phyloP scores from a whole-genome alignment of 2,888 invertebrate species.

The Euzophera pinguis region DNA sequence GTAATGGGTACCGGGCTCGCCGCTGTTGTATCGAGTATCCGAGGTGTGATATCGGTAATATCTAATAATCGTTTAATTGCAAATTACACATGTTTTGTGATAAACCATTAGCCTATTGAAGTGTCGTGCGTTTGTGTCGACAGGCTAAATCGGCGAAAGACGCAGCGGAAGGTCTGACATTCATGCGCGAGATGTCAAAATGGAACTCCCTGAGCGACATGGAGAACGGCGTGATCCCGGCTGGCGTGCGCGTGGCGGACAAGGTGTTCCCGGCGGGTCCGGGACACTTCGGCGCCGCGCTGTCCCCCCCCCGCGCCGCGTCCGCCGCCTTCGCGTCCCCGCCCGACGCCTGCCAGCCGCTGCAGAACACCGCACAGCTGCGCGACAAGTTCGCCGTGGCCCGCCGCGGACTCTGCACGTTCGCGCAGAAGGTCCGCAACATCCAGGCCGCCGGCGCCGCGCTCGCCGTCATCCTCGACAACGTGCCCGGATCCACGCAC shows the following conservation, averaged over 20 bases:
- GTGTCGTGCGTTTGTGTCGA: background rate
- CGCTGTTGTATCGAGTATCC: too few relatives aligned
- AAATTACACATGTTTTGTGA: too few relatives aligned
- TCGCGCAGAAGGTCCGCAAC: slow-evolving; percentile 94
- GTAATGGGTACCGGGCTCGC: too few relatives aligned
- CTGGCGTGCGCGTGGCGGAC: slow-evolving; percentile 45
- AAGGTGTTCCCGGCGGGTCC: slow-evolving; percentile 85
- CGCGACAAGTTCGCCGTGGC: slow-evolving; percentile 90
- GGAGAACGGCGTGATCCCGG: slow-evolving; percentile 62
- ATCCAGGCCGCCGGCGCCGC: slow-evolving; percentile 90
- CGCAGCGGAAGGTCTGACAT: slow-evolving; percentile 94
- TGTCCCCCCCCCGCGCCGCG: slow-evolving; percentile 84
- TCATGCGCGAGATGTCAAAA: slow-evolving; percentile 98
- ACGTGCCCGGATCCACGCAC: slow-evolving; percentile 86
- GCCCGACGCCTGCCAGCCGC: slow-evolving; percentile 80
- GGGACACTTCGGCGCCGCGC: slow-evolving; percentile 92
- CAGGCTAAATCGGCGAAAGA: slow-evolving; percentile 92
- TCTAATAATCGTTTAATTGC: too few relatives aligned
- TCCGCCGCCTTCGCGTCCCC: slow-evolving; percentile 84
- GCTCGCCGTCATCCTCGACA: slow-evolving; percentile 92
- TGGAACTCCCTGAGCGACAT: slow-evolving; percentile 87
- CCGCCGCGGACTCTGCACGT: slow-evolving; percentile 96
- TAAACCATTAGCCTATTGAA: too few relatives aligned
- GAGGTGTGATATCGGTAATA: too few relatives aligned
- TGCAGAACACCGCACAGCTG: slow-evolving; percentile 80